Evolutionary conservation across 1,140 invertebrate species (phyloP), one percentile per base, ranked within the genome.

Genomic region (Philotrypesis tridentata): DNA sequence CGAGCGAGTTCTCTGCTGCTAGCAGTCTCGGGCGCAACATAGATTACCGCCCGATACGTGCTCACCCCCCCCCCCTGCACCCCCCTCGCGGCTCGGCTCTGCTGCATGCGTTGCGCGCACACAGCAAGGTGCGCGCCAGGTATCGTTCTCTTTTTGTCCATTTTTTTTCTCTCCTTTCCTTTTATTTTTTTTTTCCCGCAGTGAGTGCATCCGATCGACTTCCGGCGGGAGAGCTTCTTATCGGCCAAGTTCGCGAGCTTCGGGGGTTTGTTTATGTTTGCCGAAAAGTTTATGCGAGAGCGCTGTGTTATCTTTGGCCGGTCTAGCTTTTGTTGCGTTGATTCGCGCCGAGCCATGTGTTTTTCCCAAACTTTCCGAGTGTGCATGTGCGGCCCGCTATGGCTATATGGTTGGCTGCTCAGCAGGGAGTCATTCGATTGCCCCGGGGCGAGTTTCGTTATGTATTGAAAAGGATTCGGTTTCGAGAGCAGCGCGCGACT

Each of bases 1-100:
- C 87, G 82, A 81, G 29, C 4, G 37, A 78, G 25, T 37, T 23
- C 23, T 33, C 27, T n/a, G 33, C n/a, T 9, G 37, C 48, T 33
- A 33, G 25, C 43, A 48, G 33, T 29, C 33, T 1, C 79, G 85
- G 76, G 84, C 74, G 83, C 86, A 85, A 87, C 86, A 86, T 87
- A 89, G 87, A 89, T 90, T 89, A 89, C 86, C 85, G 84, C 85
- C 84, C 85, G 86, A 89, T 88, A 88, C 85, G 48, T 55, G 48
- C 84, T 86, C 74, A n/a, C 79, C 9, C 33, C 33, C 33, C 9
- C 33, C 33, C 33, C 33, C 33, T 37, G 4, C 9, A 3, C 9
- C 33, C 9, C 33, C 9, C 33, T 37, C 33, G 3, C 33, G 3
- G 4, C 9, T 37, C 9, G 4, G 3, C 82, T 33, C 25, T 25